Conservation (phyloP, 2,113 vertebrate species). For the Limnothrissa miodon region DNA sequence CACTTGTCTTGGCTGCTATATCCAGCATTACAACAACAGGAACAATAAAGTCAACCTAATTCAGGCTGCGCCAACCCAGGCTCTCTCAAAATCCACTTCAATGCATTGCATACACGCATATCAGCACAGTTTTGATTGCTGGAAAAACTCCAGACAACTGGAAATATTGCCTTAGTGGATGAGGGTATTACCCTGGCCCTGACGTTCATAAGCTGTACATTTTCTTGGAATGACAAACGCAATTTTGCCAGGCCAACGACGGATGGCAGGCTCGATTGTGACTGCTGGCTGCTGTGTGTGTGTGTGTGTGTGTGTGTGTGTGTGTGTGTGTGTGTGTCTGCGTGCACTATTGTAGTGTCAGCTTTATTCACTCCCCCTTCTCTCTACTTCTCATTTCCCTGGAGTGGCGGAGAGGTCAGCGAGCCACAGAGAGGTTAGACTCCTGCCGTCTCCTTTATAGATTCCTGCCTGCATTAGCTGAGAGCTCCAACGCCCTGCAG, state of each 20-base stretch:
- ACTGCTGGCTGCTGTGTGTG: not conserved
- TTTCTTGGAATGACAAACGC: not conserved
- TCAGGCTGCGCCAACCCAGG: not conserved
- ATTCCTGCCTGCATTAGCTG: constrained; percentile 24
- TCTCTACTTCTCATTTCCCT: constrained; percentile 51
- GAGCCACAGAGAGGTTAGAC: constrained; percentile 46
- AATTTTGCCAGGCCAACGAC: not conserved
- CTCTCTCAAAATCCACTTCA: not conserved
- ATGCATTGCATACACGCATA: not conserved
- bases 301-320: not conserved
- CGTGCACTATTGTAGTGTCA: not conserved
- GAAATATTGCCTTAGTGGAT: not conserved
- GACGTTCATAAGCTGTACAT: not conserved
- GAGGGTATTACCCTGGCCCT: not conserved
- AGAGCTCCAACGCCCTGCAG: constrained; percentile 43
- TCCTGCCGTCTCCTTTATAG: not conserved
- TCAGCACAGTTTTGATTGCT: not conserved
- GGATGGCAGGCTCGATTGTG: not conserved
- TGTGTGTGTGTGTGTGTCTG: not conserved
- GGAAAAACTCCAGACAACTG: not conserved
- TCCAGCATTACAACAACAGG: not conserved
- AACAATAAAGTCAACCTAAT: not conserved
- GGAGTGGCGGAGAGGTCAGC: constrained; percentile 47
- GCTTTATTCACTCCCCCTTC: not conserved
- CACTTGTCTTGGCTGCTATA: not conserved